Evolutionary conservation across 2,113 vertebrate genomes (phyloP).

Genomic region (Oncorhynchus gorbuscha): DNA sequence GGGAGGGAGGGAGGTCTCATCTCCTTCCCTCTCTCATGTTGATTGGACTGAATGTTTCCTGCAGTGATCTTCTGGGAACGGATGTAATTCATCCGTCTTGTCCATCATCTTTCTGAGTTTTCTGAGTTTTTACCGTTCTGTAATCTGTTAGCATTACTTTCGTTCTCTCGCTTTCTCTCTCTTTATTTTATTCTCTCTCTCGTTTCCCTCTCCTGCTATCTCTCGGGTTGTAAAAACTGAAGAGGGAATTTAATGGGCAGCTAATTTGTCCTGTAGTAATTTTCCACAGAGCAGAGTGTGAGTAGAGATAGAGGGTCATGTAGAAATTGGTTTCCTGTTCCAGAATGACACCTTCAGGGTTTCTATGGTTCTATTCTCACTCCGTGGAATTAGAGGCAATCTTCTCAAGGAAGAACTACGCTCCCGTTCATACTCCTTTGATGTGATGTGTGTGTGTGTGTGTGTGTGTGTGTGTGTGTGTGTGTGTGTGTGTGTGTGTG

Average conservation of each 20-base stretch:
- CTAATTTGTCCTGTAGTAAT: conserved; percentile 57
- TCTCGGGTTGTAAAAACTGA: background rate
- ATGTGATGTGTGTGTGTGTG: too few species aligned
- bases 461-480: too few species aligned
- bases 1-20: too few species aligned
- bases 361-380: conserved; percentile 32
- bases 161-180: background rate
- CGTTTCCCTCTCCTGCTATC: background rate
- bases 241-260: conserved; percentile 45
- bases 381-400: too few species aligned
- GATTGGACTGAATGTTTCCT: background rate
- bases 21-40: background rate
- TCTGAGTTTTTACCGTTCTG: background rate
- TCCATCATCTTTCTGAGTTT: too few species aligned
- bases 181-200: background rate
- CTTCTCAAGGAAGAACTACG: too few species aligned
- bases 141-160: background rate
- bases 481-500: too few species aligned
- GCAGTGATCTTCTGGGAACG: too few species aligned
- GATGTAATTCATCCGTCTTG: too few species aligned
- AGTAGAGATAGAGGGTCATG: conserved; percentile 32
- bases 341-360: too few species aligned
- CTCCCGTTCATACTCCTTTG: too few species aligned
- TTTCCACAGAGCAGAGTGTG: conserved; percentile 45
- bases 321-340: background rate